These are phyloP conservation scores for Apolygus lucorum DNA, from an alignment of 1,140 invertebrate species.

Conservation along the genomic window DNA sequence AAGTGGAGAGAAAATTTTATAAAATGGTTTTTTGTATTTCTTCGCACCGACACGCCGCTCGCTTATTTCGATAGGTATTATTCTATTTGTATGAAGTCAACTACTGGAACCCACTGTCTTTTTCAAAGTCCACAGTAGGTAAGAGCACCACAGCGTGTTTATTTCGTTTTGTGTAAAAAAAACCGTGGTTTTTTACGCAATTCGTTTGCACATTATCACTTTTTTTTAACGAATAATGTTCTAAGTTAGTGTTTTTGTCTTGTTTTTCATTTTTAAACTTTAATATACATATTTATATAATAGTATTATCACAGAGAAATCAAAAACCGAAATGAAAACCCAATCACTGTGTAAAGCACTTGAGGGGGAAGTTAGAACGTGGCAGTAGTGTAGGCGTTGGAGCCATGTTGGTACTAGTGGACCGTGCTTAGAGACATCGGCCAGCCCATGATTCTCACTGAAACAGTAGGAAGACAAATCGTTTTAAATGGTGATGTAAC, in stretches of 20 bases:
- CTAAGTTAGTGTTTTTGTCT: no score
- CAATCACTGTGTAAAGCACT: slow-evolving; percentile 37
- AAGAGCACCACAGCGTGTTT: slow-evolving; percentile 32
- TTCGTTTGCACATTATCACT: no score
- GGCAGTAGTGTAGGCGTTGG: slow-evolving; percentile 29
- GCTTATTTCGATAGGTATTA: slow-evolving; percentile 25
- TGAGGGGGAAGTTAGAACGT: slow-evolving; percentile 35
- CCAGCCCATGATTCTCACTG: slow-evolving; percentile 27
- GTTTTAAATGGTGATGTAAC: no score
- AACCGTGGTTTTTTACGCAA: no score
- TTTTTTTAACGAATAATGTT: no score
- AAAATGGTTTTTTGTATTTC: slow-evolving; percentile 26
- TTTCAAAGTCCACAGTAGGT: slow-evolving; percentile 25
- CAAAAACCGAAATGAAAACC: slow-evolving; percentile 32
- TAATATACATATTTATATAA: slow-evolving; percentile 9
- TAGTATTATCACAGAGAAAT: slow-evolving; percentile 36
- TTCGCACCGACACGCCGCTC: slow-evolving; percentile 23
- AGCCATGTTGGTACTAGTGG: slow-evolving; percentile 15
- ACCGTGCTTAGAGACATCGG: slow-evolving; percentile 19
- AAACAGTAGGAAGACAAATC: slow-evolving; percentile 2
- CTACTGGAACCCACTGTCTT: slow-evolving; percentile 25
- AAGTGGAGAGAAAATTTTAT: slow-evolving; percentile 27
- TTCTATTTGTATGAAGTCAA: slow-evolving; percentile 29
- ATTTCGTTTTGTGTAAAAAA: background rate
- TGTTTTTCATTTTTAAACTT: background rate